Conservation (phyloP, 2,797 vertebrate species). For the Falco biarmicus region DNA sequence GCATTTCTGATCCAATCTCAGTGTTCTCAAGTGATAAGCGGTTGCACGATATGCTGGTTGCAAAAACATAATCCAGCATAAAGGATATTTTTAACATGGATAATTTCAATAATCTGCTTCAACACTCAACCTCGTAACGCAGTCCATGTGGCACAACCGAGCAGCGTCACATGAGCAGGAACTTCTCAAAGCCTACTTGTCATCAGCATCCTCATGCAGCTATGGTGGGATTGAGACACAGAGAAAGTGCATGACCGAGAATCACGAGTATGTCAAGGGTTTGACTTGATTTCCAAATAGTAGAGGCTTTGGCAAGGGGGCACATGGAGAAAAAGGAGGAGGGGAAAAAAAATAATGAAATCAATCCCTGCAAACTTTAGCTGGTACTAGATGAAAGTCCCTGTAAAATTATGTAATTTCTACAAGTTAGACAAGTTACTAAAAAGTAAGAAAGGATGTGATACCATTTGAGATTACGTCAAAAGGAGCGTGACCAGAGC, state of each 20-base stretch:
- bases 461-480: not conserved
- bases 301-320: too few species aligned
- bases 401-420: not conserved
- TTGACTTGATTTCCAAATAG: not conserved
- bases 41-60: not conserved
- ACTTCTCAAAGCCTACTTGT: not conserved
- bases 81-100: slow-evolving; percentile 17
- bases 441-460: not conserved
- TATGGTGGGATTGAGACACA: accelerated
- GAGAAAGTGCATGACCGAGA: not conserved
- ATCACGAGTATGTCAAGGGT: not conserved
- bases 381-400: not conserved
- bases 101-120: not conserved
- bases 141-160: not conserved
- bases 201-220: not conserved
- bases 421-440: not conserved
- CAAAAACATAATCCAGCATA: slow-evolving; percentile 10
- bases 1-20: not conserved
- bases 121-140: accelerated
- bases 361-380: not conserved
- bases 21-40: not conserved
- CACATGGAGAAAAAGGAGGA: too few species aligned
- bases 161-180: not conserved
- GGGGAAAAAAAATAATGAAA: not conserved
- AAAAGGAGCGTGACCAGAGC: not conserved